phyloP scores from a whole-genome alignment of 2,113 vertebrate genomes.

The Lepidothrix coronata region DNA sequence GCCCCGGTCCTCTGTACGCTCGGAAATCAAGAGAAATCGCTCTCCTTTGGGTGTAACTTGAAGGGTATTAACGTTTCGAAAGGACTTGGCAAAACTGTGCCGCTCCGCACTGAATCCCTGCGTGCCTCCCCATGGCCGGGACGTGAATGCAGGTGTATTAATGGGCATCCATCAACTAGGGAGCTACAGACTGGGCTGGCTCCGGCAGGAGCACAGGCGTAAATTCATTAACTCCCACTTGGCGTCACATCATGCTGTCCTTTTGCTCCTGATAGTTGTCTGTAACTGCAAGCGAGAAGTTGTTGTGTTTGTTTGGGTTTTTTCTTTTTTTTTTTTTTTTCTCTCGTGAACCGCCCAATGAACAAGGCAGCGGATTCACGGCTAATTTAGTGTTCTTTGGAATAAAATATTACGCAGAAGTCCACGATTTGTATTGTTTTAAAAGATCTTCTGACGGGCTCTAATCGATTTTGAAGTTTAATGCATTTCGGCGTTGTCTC shows the following conservation, averaged over 20 bases:
- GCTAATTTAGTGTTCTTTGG: conserved; percentile 4
- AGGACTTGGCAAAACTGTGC: conserved; percentile 51
- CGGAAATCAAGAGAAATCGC: conserved; percentile 62
- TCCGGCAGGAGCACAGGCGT: background rate
- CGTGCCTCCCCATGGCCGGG: conserved; percentile 16
- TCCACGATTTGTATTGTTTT: background rate
- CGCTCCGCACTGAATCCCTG: background rate
- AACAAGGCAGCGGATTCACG: background rate
- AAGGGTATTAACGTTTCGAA: conserved; percentile 49
- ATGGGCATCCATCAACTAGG: conserved; percentile 1
- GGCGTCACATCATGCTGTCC: background rate
- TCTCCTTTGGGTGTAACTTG: conserved; percentile 32
- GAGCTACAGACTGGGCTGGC: background rate
- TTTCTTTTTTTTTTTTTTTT: background rate
- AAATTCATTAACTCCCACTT: conserved; percentile 42
- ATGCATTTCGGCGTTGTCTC: background rate
- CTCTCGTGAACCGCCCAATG: background rate
- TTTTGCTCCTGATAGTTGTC: background rate
- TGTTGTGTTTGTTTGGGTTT: background rate
- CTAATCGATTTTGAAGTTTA: conserved; percentile 13
- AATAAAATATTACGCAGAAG: background rate
- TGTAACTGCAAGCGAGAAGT: conserved; percentile 19
- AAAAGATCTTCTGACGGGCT: background rate
- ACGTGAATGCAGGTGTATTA: conserved; percentile 66
- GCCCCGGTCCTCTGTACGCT: conserved; percentile 64